These are phyloP conservation scores for Nematopogon swammerdamellus DNA, from an alignment of 2,888 invertebrate genomes.

Conservation along the genomic window DNA sequence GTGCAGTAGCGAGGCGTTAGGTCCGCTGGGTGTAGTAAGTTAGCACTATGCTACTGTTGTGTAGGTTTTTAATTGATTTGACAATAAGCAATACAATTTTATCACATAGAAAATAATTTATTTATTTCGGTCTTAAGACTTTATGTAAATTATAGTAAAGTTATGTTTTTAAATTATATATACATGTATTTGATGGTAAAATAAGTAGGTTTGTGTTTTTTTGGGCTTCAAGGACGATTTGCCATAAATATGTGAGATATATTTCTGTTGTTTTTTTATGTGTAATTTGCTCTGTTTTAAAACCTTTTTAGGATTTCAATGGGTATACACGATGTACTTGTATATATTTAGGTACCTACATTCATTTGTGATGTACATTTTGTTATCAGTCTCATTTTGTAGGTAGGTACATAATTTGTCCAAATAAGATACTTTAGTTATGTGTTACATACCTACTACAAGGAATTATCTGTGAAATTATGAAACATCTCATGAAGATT, in stretches of 20 bases:
- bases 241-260: conserved; percentile 52
- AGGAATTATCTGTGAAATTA: not conserved
- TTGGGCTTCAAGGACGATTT: conserved; percentile 34
- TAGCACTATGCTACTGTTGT: not conserved
- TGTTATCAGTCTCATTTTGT: not conserved
- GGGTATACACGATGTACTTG: not conserved
- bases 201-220: conserved; percentile 31
- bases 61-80: conserved; percentile 38
- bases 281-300: not conserved
- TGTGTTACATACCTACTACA: not conserved
- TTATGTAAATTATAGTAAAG: conserved; percentile 47
- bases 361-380: not conserved
- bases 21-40: not conserved
- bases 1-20: not conserved
- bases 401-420: not conserved
- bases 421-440: not conserved
- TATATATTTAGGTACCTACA: not conserved
- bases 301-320: not conserved
- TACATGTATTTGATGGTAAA: conserved; percentile 29
- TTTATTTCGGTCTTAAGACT: conserved; percentile 50
- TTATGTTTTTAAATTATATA: conserved; percentile 48
- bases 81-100: conserved; percentile 43
- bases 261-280: conserved; percentile 34
- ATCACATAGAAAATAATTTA: conserved; percentile 44
- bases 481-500: not conserved